A percentile compares a stretch with the other conserved stretches of the same genome.
Evolutionary conservation across 1,140 invertebrate genomes (phyloP).

Genomic region (Dendrolimus punctatus): DNA sequence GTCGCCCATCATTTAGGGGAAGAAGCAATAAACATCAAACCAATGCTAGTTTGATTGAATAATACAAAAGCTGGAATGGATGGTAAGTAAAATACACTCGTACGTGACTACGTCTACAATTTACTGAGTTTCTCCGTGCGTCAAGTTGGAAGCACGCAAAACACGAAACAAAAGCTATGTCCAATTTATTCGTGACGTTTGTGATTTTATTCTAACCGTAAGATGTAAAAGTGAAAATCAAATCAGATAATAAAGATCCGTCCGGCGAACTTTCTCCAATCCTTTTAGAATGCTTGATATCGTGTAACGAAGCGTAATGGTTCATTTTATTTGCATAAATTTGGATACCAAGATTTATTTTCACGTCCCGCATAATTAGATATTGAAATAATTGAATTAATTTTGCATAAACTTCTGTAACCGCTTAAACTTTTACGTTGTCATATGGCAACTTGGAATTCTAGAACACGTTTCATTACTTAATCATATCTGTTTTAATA

Average conservation of each 20-base stretch:
- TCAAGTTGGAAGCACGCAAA: background rate
- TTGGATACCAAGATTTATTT: constrained; percentile 46
- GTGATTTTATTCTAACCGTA: no score
- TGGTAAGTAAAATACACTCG: constrained; percentile 11
- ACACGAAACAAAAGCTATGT: no score
- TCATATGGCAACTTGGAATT: background rate
- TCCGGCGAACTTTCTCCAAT: constrained; percentile 35
- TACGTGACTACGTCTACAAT: constrained; percentile 12
- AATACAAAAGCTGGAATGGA: constrained; percentile 27
- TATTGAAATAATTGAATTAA: constrained; percentile 17
- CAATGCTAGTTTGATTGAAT: constrained; percentile 42
- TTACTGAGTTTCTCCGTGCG: constrained; percentile 2
- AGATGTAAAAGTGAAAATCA: constrained; percentile 28
- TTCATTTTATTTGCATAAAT: constrained; percentile 64
- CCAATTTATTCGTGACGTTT: no score
- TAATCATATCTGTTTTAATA: no score
- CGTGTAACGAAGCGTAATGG: constrained; percentile 55
- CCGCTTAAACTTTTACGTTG: background rate
- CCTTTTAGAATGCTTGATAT: constrained; percentile 42
- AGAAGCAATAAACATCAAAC: constrained; percentile 39
- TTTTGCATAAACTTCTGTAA: constrained; percentile 2
- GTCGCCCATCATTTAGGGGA: constrained; percentile 37
- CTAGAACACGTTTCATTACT: no score
- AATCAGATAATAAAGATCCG: constrained; percentile 37
- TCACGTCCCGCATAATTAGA: constrained; percentile 41